Conservation (phyloP, 2,797 vertebrate species). For the Botia almorhae region DNA sequence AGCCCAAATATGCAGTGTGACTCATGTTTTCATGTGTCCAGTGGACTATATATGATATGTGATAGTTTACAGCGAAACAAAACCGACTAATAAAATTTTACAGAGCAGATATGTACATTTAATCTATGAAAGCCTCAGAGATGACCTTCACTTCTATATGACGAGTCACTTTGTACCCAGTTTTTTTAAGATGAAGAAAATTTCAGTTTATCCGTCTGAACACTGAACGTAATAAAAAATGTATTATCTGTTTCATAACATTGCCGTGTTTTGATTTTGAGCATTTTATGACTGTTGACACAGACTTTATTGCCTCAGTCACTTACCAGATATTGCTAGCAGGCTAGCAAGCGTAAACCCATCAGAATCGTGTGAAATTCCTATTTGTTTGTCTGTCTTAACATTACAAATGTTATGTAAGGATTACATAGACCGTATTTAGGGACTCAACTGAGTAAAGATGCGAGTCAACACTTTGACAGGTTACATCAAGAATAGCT, state of each 20-base stretch:
- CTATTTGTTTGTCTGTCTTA: background rate
- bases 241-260: background rate
- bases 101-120: constrained; percentile 37
- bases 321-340: constrained; percentile 7
- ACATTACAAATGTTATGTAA: background rate
- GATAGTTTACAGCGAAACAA: constrained; percentile 7
- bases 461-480: background rate
- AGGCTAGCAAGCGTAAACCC: background rate
- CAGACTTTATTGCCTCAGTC: background rate
- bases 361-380: background rate
- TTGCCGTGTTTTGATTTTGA: background rate
- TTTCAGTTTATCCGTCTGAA: background rate
- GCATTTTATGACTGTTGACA: background rate
- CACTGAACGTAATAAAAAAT: background rate
- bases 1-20: too few relatives aligned
- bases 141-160: constrained; percentile 36
- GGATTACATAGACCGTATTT: background rate
- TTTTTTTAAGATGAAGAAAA: background rate
- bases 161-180: background rate
- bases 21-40: too few relatives aligned
- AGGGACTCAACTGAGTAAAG: background rate
- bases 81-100: constrained; percentile 36
- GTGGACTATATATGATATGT: background rate
- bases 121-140: background rate
- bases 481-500: background rate